Conservation (phyloP, 2,888 invertebrate species). For the Ceriagrion tenellum region DNA sequence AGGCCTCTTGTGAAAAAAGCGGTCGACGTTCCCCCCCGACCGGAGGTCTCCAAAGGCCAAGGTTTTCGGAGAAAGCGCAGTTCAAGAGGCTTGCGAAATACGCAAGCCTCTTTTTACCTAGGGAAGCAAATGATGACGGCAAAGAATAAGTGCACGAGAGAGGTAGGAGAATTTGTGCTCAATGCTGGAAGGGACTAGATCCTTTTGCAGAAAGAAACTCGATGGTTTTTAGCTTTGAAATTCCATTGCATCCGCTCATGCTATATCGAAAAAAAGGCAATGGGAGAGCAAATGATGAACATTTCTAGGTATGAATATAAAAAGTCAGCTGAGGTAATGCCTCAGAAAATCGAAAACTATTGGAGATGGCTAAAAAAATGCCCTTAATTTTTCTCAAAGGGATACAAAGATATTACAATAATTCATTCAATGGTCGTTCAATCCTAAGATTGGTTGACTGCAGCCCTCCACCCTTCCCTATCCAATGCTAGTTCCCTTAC, state of each 20-base stretch:
- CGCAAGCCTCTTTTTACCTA: background rate
- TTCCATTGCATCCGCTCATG: background rate
- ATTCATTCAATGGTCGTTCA: too few species aligned
- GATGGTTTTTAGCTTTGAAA: background rate
- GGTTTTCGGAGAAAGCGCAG: slow-evolving; percentile 11
- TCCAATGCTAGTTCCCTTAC: too few species aligned
- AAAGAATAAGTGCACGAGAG: background rate
- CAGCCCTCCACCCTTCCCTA: too few species aligned
- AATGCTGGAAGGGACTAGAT: background rate
- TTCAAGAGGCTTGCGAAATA: background rate
- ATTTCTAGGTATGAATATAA: background rate
- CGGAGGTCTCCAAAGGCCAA: slow-evolving; percentile 8
- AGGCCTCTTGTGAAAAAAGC: background rate
- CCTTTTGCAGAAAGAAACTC: background rate
- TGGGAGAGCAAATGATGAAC: background rate
- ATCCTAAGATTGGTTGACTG: too few species aligned
- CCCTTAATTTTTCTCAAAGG: too few species aligned
- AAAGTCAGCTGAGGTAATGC: background rate
- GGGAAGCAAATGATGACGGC: background rate
- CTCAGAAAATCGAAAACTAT: background rate
- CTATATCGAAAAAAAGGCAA: background rate
- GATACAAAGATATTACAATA: too few species aligned
- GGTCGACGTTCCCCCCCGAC: background rate
- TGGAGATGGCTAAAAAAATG: background rate
- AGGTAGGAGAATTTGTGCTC: background rate